Conservation (phyloP, 2,113 vertebrate species). For the Conger conger region DNA sequence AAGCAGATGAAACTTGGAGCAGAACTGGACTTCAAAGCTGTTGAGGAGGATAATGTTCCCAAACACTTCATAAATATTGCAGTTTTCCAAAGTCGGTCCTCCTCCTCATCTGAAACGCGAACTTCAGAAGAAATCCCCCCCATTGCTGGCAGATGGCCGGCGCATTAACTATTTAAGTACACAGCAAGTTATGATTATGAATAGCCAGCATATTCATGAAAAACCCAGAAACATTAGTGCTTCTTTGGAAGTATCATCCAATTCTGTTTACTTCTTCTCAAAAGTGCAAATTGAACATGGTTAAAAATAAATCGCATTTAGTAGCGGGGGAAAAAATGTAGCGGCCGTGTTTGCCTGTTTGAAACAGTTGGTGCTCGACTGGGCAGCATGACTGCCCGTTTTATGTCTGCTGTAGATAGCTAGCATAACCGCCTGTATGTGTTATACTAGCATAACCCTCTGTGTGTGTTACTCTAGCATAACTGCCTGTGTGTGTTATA, state of each 20-base stretch:
- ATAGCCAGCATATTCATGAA: slow-evolving; percentile 70
- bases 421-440: background rate
- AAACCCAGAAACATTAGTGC: slow-evolving; percentile 55
- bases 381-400: background rate
- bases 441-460: background rate
- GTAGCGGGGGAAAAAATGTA: background rate
- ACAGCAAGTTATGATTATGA: slow-evolving; percentile 61
- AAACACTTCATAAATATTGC: slow-evolving; percentile 70
- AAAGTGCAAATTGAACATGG: slow-evolving; percentile 46
- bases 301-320: slow-evolving; percentile 54
- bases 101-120: slow-evolving; percentile 62
- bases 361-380: background rate
- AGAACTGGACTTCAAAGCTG: slow-evolving; percentile 63
- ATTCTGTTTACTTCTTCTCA: slow-evolving; percentile 62
- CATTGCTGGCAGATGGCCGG: slow-evolving; percentile 59
- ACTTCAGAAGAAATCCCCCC: slow-evolving; percentile 59
- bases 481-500: background rate
- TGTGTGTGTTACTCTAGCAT: background rate
- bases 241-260: slow-evolving; percentile 56
- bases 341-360: background rate
- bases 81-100: slow-evolving; percentile 66
- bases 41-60: slow-evolving; percentile 58
- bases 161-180: slow-evolving; percentile 74
- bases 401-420: background rate
- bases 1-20: slow-evolving; percentile 46